Conservation (phyloP, 2,113 vertebrate genomes). For the Misgurnus anguillicaudatus region DNA sequence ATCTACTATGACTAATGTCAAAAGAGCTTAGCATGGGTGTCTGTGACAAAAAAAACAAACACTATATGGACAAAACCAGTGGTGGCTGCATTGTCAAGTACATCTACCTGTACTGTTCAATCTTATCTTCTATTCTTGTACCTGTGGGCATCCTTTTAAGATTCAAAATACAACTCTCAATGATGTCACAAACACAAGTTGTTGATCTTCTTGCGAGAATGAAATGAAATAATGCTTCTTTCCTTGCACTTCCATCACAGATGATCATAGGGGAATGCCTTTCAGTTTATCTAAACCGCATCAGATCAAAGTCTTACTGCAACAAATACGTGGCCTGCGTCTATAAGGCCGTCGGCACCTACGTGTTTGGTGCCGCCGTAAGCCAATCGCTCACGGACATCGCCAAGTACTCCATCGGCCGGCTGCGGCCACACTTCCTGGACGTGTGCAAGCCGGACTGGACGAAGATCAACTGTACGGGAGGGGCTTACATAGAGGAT, state of each 20-base stretch:
- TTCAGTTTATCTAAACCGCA: slow-evolving; percentile 82
- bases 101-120: neutral
- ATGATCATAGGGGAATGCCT: slow-evolving; percentile 90
- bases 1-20: no score
- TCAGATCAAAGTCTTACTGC: slow-evolving; percentile 88
- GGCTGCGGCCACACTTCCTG: slow-evolving; percentile 93
- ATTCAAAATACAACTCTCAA: neutral
- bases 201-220: neutral
- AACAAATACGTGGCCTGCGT: slow-evolving; percentile 86
- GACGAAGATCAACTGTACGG: slow-evolving; percentile 82
- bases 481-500: slow-evolving; percentile 82
- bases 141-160: slow-evolving; percentile 65
- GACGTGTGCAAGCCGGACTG: slow-evolving; percentile 86
- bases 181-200: neutral
- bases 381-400: slow-evolving; percentile 98
- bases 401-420: slow-evolving; percentile 95
- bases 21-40: slow-evolving; percentile 15
- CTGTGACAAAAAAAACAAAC: neutral
- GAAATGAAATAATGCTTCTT: neutral
- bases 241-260: slow-evolving; percentile 74
- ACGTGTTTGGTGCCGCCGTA: slow-evolving; percentile 94
- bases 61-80: neutral
- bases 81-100: slow-evolving; percentile 51
- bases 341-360: slow-evolving; percentile 92
- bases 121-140: slow-evolving; percentile 34